These are phyloP conservation scores for Tetragonisca angustula DNA, from an alignment of 2,888 invertebrate species.

Conservation along the genomic window DNA sequence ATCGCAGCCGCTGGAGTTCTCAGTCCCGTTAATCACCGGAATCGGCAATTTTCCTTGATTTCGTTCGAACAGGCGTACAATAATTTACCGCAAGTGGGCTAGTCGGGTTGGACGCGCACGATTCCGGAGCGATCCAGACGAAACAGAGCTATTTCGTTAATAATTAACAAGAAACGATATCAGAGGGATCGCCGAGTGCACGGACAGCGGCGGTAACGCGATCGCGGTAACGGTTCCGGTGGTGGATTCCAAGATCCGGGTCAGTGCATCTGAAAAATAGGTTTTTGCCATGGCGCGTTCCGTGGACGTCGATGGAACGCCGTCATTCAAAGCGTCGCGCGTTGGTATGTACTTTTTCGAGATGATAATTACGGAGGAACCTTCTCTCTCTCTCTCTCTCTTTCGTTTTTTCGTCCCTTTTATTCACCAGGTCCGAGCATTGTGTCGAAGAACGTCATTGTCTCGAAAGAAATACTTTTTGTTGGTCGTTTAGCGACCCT, in stretches of 20 bases:
- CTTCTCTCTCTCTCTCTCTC: conserved; percentile 29
- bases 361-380: conserved; percentile 50
- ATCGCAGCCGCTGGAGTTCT: no score
- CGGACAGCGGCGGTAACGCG: conserved; percentile 11
- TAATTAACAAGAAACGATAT: not conserved
- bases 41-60: not conserved
- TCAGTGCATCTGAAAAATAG: conserved; percentile 52
- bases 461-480: conserved; percentile 35
- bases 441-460: conserved; percentile 33
- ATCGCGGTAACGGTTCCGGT: conserved; percentile 29
- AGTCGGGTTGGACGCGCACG: not conserved
- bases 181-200: not conserved
- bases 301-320: conserved; percentile 16
- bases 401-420: not conserved
- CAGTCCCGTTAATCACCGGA: no score
- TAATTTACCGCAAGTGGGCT: not conserved
- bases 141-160: not conserved
- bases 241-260: conserved; percentile 48
- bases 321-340: conserved; percentile 25
- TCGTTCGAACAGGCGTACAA: no score
- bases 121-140: not conserved
- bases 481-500: conserved; percentile 37
- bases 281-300: not conserved
- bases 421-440: conserved; percentile 24
- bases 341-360: conserved; percentile 41